Conservation (phyloP, 1,140 invertebrate species). For the Prorops nasuta region DNA sequence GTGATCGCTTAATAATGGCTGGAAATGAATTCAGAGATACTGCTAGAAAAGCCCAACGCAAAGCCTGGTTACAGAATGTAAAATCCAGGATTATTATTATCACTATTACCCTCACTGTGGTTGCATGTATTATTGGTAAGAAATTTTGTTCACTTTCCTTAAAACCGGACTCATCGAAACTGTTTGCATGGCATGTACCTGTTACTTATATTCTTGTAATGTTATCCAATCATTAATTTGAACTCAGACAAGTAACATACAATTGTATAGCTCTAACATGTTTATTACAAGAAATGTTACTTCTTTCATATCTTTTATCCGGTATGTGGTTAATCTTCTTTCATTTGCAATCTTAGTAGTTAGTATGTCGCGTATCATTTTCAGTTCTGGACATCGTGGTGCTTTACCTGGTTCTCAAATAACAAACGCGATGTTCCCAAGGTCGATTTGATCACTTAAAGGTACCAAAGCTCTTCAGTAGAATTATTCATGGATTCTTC, state of each 20-base stretch:
- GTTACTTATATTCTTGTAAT: too few relatives aligned
- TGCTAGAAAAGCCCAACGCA: slow-evolving; percentile 52
- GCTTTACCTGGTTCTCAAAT: slow-evolving; percentile 52
- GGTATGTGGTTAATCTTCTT: too few relatives aligned
- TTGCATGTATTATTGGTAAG: slow-evolving; percentile 48
- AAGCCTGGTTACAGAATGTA: slow-evolving; percentile 59
- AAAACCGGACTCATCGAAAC: too few relatives aligned
- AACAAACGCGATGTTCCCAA: slow-evolving; percentile 26
- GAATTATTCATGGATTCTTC: too few relatives aligned
- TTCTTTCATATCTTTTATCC: too few relatives aligned
- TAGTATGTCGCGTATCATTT: slow-evolving; percentile 32
- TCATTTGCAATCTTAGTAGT: background rate
- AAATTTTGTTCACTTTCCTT: too few relatives aligned
- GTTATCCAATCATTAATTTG: too few relatives aligned
- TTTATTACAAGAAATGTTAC: too few relatives aligned
- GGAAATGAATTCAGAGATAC: slow-evolving; percentile 57
- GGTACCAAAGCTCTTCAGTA: slow-evolving; percentile 20
- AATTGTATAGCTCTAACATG: too few relatives aligned
- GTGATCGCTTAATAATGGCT: slow-evolving; percentile 53
- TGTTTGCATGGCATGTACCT: too few relatives aligned
- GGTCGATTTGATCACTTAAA: slow-evolving; percentile 19
- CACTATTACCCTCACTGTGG: slow-evolving; percentile 33
- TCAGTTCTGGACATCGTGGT: slow-evolving; percentile 50
- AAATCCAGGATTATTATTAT: slow-evolving; percentile 45
- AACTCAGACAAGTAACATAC: too few relatives aligned